Percentiles rank a stretch among this genome's conserved stretches.
Evolutionary conservation across 2,888 invertebrate species (phyloP).

Genomic region (Drosophila bunnanda): DNA sequence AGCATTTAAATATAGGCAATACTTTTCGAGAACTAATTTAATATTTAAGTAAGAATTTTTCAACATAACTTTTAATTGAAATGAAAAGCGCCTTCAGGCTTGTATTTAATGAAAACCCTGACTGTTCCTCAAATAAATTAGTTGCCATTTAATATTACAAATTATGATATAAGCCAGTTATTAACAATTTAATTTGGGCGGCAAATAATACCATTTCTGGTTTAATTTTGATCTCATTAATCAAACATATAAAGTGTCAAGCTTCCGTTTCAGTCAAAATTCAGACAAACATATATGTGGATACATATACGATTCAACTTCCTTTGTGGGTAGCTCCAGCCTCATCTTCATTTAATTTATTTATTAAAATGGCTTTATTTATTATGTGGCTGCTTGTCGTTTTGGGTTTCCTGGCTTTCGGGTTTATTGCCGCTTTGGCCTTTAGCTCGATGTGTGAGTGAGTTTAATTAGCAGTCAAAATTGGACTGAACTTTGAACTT

Average conservation of each 20-base stretch:
- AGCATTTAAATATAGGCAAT: too few species aligned
- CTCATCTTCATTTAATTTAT: slow-evolving; percentile 52
- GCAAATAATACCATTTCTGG: not conserved
- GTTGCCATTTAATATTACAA: slow-evolving; percentile 1
- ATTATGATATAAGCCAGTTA: not conserved
- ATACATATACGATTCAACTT: not conserved
- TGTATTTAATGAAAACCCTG: not conserved
- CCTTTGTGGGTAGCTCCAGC: slow-evolving; percentile 1
- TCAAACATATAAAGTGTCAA: slow-evolving; percentile 22
- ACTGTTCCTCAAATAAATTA: too few species aligned
- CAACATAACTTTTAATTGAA: too few species aligned
- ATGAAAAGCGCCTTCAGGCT: not conserved
- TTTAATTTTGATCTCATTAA: slow-evolving; percentile 17
- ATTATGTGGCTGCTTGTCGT: slow-evolving; percentile 41
- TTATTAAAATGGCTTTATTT: slow-evolving; percentile 59
- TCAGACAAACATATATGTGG: not conserved
- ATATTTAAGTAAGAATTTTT: too few species aligned
- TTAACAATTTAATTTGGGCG: not conserved
- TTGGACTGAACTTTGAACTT: slow-evolving; percentile 78
- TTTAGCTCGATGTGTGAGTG: slow-evolving; percentile 14
- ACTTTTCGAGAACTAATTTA: too few species aligned
- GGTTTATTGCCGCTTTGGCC: slow-evolving; percentile 42
- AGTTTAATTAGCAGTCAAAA: slow-evolving; percentile 51
- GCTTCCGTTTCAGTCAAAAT: slow-evolving; percentile 2
- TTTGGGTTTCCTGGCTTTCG: slow-evolving; percentile 4